These are phyloP conservation scores for Cepaea nemoralis DNA, from an alignment of 1,140 invertebrate species.

Conservation along the genomic window DNA sequence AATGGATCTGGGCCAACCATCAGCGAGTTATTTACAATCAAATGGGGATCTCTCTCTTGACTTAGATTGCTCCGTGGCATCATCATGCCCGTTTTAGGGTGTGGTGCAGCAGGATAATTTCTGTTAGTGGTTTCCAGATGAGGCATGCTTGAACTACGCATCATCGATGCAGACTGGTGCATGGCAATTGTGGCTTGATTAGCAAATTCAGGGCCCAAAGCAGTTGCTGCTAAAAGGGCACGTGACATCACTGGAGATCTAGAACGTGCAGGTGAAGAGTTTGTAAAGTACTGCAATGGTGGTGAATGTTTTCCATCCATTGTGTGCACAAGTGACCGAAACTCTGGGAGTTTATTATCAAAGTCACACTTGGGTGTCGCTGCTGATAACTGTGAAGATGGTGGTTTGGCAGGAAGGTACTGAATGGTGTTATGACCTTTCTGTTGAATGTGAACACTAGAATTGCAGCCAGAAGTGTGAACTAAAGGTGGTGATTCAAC, in stretches of 20 bases:
- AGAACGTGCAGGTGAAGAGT: conserved; percentile 52
- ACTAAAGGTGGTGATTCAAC: conserved; percentile 52
- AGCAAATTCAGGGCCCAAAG: conserved; percentile 63
- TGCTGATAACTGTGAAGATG: conserved; percentile 54
- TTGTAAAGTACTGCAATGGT: conserved; percentile 54
- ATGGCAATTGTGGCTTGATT: conserved; percentile 57
- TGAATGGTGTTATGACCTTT: conserved; percentile 98
- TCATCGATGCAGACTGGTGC: conserved; percentile 57
- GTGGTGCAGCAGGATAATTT: conserved; percentile 42
- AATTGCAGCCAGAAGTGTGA: conserved; percentile 64
- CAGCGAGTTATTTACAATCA: neutral
- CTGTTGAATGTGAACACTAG: conserved; percentile 83
- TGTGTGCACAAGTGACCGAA: conserved; percentile 74
- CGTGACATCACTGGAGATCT: conserved; percentile 40
- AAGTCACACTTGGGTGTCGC: conserved; percentile 86
- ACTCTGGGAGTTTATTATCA: conserved; percentile 91
- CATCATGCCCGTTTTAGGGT: conserved; percentile 24
- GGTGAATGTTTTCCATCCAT: conserved; percentile 81
- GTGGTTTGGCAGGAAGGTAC: conserved; percentile 86
- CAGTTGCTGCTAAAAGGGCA: conserved; percentile 55
- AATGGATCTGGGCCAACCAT: conserved; percentile 8
- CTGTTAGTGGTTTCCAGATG: conserved; percentile 39
- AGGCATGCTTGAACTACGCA: conserved; percentile 58
- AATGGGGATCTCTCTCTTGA: neutral
- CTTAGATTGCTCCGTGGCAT: conserved; percentile 19